Evolutionary conservation across 2,797 vertebrate genomes (phyloP), one percentile per base, ranked within the genome.

Genomic region (Oreochromis grahami): DNA sequence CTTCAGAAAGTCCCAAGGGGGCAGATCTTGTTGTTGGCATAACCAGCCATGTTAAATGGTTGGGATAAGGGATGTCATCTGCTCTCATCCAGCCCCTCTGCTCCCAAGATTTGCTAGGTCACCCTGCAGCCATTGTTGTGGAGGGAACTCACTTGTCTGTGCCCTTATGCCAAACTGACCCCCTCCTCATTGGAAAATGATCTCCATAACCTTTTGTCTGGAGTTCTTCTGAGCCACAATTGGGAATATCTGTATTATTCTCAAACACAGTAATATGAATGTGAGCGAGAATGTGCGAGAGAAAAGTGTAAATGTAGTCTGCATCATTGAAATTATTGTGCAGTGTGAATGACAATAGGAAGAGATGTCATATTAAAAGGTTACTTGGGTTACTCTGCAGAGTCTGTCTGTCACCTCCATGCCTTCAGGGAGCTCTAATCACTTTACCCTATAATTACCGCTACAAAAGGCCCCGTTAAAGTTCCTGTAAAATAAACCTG

Each of bases 401-500:
- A 95, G 96, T 95, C 96, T 96, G 96, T 96, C 96, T 96, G 96
- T 97, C 96, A 97, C 96, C 96, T 96, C 93, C 87, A 83, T 93
- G 94, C 95, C 96, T 96, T 95, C 90, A 83, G 95, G 96, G 95
- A 95, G 88, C 93, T 95, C 96, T 95, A 96, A 97, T 97, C 96
- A 97, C 95, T 95, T 96, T 94, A 96, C 96, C 96, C 96, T 96
- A 95, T 97, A 97, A 97, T 97, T 97, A 97, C 91, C 90, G 90
- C 82, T 91, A 97, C 96, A 97, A 97, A 96, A 95, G 96, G 93
- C 89, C 92, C 94, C 32, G 95, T 97, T 96, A 96, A 96, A 96
- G 95, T 95, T 96, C 94, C 96, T 96, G 96, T 96, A 96, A 96
- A 97, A 95, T 96, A 96, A 97, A 97, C 96, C 96, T 94, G 88